These are phyloP conservation scores for Hipposideros armiger DNA, from an alignment of 2,113 vertebrate genomes.

Conservation along the genomic window DNA sequence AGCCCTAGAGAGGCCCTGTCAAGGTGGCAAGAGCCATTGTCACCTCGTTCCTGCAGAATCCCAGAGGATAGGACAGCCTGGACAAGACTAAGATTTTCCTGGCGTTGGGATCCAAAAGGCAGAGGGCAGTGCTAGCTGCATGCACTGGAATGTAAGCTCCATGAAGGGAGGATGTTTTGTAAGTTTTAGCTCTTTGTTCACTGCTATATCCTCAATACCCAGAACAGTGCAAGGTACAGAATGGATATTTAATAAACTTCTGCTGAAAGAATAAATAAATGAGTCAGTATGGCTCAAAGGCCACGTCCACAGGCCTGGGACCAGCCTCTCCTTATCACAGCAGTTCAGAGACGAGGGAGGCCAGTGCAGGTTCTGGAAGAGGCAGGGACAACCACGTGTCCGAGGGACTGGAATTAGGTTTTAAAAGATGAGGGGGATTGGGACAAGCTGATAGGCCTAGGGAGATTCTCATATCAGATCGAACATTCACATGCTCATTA, in stretches of 20 bases:
- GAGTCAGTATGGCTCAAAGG: background rate
- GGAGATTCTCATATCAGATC: background rate
- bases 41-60: background rate
- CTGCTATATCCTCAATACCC: background rate
- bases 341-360: slow-evolving; percentile 17
- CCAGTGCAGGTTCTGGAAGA: background rate
- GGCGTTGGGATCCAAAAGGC: background rate
- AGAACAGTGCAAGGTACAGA: background rate
- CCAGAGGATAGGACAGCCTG: background rate
- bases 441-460: background rate
- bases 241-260: background rate
- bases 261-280: slow-evolving; percentile 30
- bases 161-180: background rate
- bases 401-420: background rate
- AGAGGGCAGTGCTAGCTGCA: background rate
- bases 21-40: background rate
- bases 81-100: slow-evolving; percentile 17
- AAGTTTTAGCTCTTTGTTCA: slow-evolving; percentile 38
- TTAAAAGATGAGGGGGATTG: background rate
- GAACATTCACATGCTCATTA: slow-evolving; percentile 28
- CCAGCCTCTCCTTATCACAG: background rate
- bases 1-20: background rate
- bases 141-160: background rate
- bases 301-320: background rate
- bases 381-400: background rate